A percentile compares a stretch with the other conserved stretches of the same genome.
Conservation (phyloP, 2,797 vertebrate species). For the Acrossocheilus fasciatus region DNA sequence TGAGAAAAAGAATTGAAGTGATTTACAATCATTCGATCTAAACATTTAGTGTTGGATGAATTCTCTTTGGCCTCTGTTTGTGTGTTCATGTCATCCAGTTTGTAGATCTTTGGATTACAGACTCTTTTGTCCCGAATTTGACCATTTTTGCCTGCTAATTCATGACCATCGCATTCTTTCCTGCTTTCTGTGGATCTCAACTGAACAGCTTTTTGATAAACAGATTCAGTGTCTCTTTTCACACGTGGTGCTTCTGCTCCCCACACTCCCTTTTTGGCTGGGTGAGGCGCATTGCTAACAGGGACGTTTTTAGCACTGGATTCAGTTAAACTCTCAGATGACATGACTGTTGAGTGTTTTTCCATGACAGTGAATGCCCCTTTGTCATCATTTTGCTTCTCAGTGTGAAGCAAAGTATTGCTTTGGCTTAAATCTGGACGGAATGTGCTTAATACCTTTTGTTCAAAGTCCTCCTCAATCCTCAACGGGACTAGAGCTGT, state of each 20-base stretch:
- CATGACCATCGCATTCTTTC: not conserved
- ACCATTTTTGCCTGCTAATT: not conserved
- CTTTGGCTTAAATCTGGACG: slow-evolving; percentile 36
- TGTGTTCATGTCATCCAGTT: slow-evolving; percentile 13
- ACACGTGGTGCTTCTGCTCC: slow-evolving; percentile 32
- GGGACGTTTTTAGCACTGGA: slow-evolving; percentile 49
- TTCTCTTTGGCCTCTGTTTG: not conserved
- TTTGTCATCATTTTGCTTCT: slow-evolving; percentile 36
- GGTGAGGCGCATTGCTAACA: slow-evolving; percentile 63
- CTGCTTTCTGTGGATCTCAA: slow-evolving; percentile 15
- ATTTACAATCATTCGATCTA: slow-evolving; percentile 21
- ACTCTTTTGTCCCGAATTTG: slow-evolving; percentile 8
- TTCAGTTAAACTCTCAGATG: slow-evolving; percentile 45
- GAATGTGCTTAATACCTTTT: slow-evolving; percentile 32
- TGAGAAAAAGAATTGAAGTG: slow-evolving; percentile 27
- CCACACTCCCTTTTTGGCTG: slow-evolving; percentile 54
- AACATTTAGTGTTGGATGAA: not conserved
- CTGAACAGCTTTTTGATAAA: slow-evolving; percentile 25
- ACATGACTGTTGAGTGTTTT: slow-evolving; percentile 37
- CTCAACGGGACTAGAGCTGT: slow-evolving; percentile 21
- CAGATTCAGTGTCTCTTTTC: slow-evolving; percentile 42
- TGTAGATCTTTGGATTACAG: slow-evolving; percentile 29
- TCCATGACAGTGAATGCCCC: slow-evolving; percentile 29
- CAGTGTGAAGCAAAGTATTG: slow-evolving; percentile 11
- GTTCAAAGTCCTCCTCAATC: slow-evolving; percentile 44